Conservation (phyloP, 2,888 invertebrate genomes). For the Aspidiotus rigidus region DNA sequence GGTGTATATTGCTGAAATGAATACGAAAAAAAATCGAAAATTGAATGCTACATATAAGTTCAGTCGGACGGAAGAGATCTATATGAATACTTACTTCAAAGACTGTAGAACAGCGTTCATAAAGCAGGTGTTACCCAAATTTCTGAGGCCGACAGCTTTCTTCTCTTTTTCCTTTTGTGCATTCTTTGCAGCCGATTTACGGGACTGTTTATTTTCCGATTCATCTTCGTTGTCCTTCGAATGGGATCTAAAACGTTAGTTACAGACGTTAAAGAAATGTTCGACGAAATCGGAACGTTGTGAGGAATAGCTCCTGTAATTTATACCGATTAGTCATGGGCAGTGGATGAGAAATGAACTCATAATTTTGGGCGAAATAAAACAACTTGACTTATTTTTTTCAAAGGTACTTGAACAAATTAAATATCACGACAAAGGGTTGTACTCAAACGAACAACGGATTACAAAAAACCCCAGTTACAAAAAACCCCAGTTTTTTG, state of each 20-base stretch:
- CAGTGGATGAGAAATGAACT: too few relatives aligned
- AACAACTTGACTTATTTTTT: too few relatives aligned
- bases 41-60: not conserved
- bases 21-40: slow-evolving; percentile 22
- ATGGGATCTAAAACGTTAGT: slow-evolving; percentile 38
- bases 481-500: too few relatives aligned
- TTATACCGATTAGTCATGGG: too few relatives aligned
- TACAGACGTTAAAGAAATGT: not conserved
- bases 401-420: too few relatives aligned
- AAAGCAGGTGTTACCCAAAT: slow-evolving; percentile 76
- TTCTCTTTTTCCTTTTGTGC: slow-evolving; percentile 47
- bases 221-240: slow-evolving; percentile 38
- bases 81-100: slow-evolving; percentile 45
- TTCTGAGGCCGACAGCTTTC: slow-evolving; percentile 63
- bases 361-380: too few relatives aligned
- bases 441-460: too few relatives aligned
- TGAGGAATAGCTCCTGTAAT: too few relatives aligned
- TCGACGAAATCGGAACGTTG: not conserved
- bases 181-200: slow-evolving; percentile 46
- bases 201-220: slow-evolving; percentile 32
- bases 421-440: too few relatives aligned
- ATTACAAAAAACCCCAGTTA: too few relatives aligned
- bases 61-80: not conserved
- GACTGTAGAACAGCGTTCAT: slow-evolving; percentile 79
- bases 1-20: slow-evolving; percentile 62